A percentile compares a stretch with the other conserved stretches of the same genome.
Conservation (phyloP, 2,888 invertebrate genomes). For the Pimpla rufipes region DNA sequence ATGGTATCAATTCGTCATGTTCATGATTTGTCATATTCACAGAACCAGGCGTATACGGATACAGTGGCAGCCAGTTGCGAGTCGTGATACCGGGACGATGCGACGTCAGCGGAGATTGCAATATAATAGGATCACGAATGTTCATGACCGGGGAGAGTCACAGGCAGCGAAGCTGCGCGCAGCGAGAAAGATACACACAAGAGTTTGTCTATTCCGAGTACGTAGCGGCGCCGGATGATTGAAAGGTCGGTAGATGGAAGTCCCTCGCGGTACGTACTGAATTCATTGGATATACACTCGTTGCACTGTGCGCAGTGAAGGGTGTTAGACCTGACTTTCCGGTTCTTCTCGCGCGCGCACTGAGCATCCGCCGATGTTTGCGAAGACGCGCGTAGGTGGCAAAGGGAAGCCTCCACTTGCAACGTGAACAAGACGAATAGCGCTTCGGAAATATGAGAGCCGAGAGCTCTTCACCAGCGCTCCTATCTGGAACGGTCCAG, state of each 20-base stretch:
- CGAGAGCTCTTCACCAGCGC: slow-evolving; percentile 39
- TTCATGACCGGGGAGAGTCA: slow-evolving; percentile 17
- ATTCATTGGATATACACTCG: background rate
- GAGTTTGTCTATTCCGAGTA: background rate
- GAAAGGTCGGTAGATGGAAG: slow-evolving; percentile 70
- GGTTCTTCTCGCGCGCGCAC: background rate
- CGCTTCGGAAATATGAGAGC: slow-evolving; percentile 49
- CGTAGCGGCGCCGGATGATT: slow-evolving; percentile 61
- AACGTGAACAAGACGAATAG: slow-evolving; percentile 60
- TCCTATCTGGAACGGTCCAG: slow-evolving; percentile 75
- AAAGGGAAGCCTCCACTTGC: slow-evolving; percentile 37
- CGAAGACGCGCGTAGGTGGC: slow-evolving; percentile 63
- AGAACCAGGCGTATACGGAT: background rate
- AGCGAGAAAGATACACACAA: background rate
- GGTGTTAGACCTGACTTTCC: slow-evolving; percentile 33
- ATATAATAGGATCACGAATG: slow-evolving; percentile 37
- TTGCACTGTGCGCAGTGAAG: slow-evolving; percentile 46
- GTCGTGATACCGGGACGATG: slow-evolving; percentile 9
- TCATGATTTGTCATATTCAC: slow-evolving; percentile 20
- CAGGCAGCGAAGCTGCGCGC: background rate
- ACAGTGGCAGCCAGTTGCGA: background rate
- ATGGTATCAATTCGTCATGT: slow-evolving; percentile 35
- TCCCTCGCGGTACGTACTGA: slow-evolving; percentile 24
- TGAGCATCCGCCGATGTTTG: slow-evolving; percentile 56
- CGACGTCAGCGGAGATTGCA: slow-evolving; percentile 15